A percentile compares a stretch with the other conserved stretches of the same genome.
phyloP scores from a whole-genome alignment of 2,797 vertebrate genomes.

The Phalanger gymnotis region DNA sequence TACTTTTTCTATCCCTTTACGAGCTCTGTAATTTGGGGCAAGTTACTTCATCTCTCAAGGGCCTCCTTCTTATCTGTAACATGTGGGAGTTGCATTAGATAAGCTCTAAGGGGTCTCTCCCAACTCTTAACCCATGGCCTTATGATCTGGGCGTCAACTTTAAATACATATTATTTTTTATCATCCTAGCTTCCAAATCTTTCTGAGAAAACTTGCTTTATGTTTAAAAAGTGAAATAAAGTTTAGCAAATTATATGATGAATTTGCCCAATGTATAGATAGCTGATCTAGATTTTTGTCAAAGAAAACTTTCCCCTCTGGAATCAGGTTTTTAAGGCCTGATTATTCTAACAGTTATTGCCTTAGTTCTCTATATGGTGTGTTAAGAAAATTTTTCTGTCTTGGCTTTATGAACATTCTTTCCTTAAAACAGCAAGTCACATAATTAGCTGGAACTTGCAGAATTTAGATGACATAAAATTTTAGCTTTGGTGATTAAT shows the following conservation, averaged over 20 bases:
- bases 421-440: neutral
- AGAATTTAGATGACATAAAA: neutral
- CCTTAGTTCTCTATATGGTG: neutral
- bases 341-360: neutral
- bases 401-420: no score
- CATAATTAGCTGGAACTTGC: neutral
- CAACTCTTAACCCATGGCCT: no score
- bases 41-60: no score
- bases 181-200: neutral
- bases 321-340: neutral
- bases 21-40: no score
- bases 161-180: conserved; percentile 4
- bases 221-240: neutral
- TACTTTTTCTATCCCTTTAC: no score
- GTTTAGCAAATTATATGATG: neutral
- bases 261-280: neutral
- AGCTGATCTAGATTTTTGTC: neutral
- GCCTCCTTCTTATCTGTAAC: no score
- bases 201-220: neutral
- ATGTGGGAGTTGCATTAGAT: no score
- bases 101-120: no score
- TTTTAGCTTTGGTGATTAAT: neutral
- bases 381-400: no score
- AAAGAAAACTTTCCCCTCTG: neutral
- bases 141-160: conserved; percentile 19